phyloP scores from a whole-genome alignment of 2,113 vertebrate species.

The Pelecanoides urinatrix region DNA sequence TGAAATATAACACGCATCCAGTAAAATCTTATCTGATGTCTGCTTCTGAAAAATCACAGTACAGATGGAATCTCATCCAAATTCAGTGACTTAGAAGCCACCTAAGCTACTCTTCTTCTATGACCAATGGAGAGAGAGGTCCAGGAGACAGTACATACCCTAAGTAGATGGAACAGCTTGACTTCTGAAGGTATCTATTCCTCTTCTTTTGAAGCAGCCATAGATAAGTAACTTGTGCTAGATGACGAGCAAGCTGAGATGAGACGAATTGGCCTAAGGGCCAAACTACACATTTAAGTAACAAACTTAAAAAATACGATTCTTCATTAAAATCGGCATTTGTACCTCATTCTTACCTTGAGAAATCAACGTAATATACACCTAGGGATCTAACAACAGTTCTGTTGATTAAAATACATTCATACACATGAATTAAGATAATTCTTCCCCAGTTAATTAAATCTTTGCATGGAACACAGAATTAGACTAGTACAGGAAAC shows the following conservation, averaged over 20 bases:
- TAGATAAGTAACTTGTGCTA: not conserved
- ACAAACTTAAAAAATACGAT: not conserved
- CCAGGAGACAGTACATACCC: not conserved
- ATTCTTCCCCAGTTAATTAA: not conserved
- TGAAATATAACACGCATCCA: not conserved
- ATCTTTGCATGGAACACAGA: not conserved
- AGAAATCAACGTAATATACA: not conserved
- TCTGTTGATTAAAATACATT: not conserved
- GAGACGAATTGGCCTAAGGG: not conserved
- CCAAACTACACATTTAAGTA: not conserved
- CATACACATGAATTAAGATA: not conserved
- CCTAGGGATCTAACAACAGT: not conserved
- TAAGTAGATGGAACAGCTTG: not conserved
- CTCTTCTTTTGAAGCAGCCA: not conserved
- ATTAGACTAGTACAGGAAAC: not conserved
- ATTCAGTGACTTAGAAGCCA: not conserved
- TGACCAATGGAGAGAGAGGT: not conserved
- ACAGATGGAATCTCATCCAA: not conserved
- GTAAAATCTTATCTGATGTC: not conserved
- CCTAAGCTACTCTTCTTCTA: not conserved
- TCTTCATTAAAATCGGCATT: not conserved
- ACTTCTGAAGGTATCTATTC: not conserved
- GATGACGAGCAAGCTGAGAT: not conserved
- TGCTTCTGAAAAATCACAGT: not conserved
- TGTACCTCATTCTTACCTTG: not conserved